These are phyloP conservation scores for Trichogramma evanescens DNA, from an alignment of 2,888 invertebrate species.

Conservation along the genomic window DNA sequence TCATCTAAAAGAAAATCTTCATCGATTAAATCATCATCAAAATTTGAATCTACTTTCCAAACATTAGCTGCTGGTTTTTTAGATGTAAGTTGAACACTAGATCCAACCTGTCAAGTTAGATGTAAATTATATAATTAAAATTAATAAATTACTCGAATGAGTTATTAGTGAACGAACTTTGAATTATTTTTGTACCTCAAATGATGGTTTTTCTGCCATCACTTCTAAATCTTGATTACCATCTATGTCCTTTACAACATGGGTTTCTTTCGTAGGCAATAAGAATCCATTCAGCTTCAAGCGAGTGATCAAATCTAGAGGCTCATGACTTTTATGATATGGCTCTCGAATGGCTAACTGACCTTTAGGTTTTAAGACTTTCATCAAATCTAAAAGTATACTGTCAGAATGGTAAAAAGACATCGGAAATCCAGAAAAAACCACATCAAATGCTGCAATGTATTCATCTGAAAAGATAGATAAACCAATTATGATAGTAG, in stretches of 20 bases:
- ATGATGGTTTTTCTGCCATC: constrained; percentile 36
- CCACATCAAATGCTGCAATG: constrained; percentile 55
- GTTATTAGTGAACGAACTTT: neutral
- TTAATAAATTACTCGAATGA: neutral
- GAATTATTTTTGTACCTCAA: constrained; percentile 31
- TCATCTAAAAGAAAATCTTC: constrained; percentile 84
- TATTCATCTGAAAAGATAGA: constrained; percentile 49
- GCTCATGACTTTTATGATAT: constrained; percentile 29
- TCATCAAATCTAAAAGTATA: constrained; percentile 54
- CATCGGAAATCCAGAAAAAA: constrained; percentile 50
- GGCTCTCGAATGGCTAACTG: constrained; percentile 52
- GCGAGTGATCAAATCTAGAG: constrained; percentile 37
- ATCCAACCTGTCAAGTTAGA: constrained; percentile 50
- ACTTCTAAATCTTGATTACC: constrained; percentile 28
- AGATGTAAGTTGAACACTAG: constrained; percentile 54
- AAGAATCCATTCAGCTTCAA: constrained; percentile 63
- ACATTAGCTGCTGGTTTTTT: constrained; percentile 48
- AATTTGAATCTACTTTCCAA: constrained; percentile 72
- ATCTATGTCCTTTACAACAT: constrained; percentile 8
- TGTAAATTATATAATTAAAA: neutral
- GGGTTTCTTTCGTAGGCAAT: constrained; percentile 31
- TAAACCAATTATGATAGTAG: neutral
- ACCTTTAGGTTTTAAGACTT: constrained; percentile 60
- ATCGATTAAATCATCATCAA: constrained; percentile 76
- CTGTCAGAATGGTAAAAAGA: constrained; percentile 44